Evolutionary conservation across 2,113 vertebrate species (phyloP).

Genomic region (Saguinus imperator): DNA sequence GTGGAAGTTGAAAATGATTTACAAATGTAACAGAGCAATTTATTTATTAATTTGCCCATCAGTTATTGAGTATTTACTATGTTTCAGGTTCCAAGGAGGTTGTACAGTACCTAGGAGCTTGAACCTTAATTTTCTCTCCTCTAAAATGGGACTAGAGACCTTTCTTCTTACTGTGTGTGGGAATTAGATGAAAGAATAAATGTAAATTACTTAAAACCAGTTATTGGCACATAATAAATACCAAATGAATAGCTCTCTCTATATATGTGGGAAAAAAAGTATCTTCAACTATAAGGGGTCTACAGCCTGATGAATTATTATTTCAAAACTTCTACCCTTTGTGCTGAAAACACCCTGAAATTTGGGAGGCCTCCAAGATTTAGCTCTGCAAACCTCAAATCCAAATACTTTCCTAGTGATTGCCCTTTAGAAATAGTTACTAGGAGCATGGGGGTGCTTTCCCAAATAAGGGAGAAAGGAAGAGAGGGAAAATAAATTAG

Average conservation of each 20-base stretch:
- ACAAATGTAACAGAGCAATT: background rate
- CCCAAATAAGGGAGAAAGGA: background rate
- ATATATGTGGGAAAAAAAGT: background rate
- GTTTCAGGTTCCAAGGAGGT: background rate
- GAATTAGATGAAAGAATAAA: conserved; percentile 11
- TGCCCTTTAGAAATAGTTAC: background rate
- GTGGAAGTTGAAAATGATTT: background rate
- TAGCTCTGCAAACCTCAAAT: background rate
- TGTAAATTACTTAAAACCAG: background rate
- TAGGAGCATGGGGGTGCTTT: background rate
- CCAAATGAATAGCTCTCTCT: background rate
- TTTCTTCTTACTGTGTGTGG: background rate
- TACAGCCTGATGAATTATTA: background rate
- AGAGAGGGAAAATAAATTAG: background rate
- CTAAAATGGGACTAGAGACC: background rate
- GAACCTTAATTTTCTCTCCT: conserved; percentile 1
- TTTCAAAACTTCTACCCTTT: background rate
- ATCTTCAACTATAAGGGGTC: background rate
- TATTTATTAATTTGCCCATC: background rate
- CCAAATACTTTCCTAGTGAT: conserved; percentile 7
- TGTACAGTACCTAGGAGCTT: background rate
- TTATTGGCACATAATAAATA: conserved; percentile 6
- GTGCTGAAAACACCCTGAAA: background rate
- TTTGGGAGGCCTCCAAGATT: background rate
- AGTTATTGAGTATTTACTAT: background rate